Base-by-base conservation (phyloP, 2,113 vertebrate species). In the Scopus umbretta region DNA sequence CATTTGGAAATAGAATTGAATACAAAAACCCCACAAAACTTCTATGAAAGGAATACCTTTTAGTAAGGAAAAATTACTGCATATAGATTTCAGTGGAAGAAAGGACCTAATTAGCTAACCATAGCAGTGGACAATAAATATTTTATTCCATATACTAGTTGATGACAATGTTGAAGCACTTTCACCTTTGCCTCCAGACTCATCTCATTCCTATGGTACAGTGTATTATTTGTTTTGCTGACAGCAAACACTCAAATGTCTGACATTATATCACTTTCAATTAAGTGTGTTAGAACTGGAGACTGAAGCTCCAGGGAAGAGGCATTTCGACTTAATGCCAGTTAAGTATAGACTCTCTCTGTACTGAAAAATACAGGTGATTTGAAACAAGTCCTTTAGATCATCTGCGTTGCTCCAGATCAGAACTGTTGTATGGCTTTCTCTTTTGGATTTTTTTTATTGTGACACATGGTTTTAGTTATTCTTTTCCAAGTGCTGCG, bases 181-280 rank as follows among this genome's bases (percentile, higher is more conserved):
- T 62, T 75, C 49, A 89, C 67, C 68, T 94, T 97, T 92, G 62
- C 70, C 55, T 94, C 68, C 34, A 89, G 61, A 92, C 71, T 94
- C 50, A 36, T 67, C 65, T 80, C 11, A 18, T 83, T 96, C 91
- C 81, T 76, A 18, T 45, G 38, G 94, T 94, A 43, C 26, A 65
- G 21, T n/a, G 8, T 58, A 87, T 89, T 97, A 86, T 92, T 97
- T 96, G 80, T 94, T 97, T 97, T 95, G 78, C 96, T 98, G 97
- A 95, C 95, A 98, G 96, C 49, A 97, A 94, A 92, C 80, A 66
- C 53, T 91, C 92, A 95, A 83, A 78, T 55, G 96, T 95, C 71
- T 97, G 96, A 98, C 92, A 93, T 95, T 93, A 92, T 93, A 96
- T 97, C 95, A 96, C 90, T 98, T 98, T 97, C 95, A 98, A 95